phyloP scores from a whole-genome alignment of 2,888 invertebrate species.

The Lepeophtheirus nordmannii region DNA sequence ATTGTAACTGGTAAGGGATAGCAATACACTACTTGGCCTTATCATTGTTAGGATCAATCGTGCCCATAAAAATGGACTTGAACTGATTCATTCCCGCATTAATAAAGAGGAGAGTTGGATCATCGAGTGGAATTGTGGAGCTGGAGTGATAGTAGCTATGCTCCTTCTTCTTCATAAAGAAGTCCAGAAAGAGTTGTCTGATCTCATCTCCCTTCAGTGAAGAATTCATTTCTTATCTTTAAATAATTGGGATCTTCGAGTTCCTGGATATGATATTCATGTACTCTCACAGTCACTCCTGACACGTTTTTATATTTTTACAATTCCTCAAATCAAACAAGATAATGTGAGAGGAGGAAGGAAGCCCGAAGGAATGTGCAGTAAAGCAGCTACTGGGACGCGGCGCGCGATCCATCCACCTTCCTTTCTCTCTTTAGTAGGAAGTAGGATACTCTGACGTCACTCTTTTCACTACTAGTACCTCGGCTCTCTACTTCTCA shows the following conservation, averaged over 20 bases:
- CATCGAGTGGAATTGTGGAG: conserved; percentile 89
- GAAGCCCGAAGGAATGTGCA: too few relatives aligned
- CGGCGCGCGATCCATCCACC: too few relatives aligned
- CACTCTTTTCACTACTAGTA: too few relatives aligned
- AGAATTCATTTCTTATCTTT: conserved; percentile 21
- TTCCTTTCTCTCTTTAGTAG: too few relatives aligned
- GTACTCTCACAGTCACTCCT: background rate
- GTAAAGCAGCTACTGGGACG: too few relatives aligned
- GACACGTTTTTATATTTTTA: too few relatives aligned
- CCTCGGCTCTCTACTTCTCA: too few relatives aligned
- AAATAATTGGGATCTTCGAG: background rate
- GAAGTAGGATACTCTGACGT: too few relatives aligned
- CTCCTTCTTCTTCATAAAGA: conserved; percentile 59
- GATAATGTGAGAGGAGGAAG: too few relatives aligned
- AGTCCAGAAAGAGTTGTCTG: conserved; percentile 68
- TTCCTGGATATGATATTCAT: background rate
- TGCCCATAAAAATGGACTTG: conserved; percentile 93
- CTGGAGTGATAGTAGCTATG: conserved; percentile 95
- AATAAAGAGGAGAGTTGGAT: conserved; percentile 89
- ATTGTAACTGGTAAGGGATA: too few relatives aligned
- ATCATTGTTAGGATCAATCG: conserved; percentile 88
- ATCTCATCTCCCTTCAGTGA: conserved; percentile 52
- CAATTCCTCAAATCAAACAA: too few relatives aligned
- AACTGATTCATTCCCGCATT: conserved; percentile 94
- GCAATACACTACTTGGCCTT: conserved; percentile 51